These are phyloP conservation scores for Danio aesculapii DNA, from an alignment of 2,797 vertebrate genomes.

Conservation along the genomic window DNA sequence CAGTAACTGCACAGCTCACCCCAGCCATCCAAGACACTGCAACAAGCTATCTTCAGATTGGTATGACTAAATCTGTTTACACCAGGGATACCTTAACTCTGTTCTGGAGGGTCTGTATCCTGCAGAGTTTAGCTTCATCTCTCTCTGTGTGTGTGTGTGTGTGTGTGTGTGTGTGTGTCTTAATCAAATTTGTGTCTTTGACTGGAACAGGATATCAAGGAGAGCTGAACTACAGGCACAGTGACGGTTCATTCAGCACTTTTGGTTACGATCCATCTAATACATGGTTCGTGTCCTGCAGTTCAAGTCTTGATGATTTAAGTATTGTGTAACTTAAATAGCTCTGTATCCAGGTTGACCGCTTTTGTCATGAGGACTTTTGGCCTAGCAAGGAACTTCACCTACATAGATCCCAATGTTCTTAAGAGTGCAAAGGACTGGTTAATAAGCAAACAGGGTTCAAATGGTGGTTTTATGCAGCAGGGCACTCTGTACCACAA, in stretches of 20 bases:
- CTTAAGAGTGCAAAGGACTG: conserved; percentile 73
- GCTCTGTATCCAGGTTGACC: conserved; percentile 78
- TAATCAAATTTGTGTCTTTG: too few relatives aligned
- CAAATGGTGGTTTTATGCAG: conserved; percentile 78
- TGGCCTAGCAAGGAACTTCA: conserved; percentile 74
- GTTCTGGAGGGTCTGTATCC: too few relatives aligned
- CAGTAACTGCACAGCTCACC: too few relatives aligned
- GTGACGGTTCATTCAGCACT: conserved; percentile 78
- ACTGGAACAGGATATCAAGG: conserved; percentile 80
- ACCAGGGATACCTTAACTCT: too few relatives aligned
- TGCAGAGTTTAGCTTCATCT: too few relatives aligned
- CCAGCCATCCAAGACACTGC: conserved; percentile 67
- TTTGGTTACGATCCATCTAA: conserved; percentile 78
- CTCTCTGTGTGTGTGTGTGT: too few relatives aligned
- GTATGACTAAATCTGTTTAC: conserved; percentile 75
- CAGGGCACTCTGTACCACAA: conserved; percentile 81
- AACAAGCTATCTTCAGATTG: conserved; percentile 70
- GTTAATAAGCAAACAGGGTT: conserved; percentile 72
- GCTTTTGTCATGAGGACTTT: conserved; percentile 86
- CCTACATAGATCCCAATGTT: conserved; percentile 78
- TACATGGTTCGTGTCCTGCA: conserved; percentile 76
- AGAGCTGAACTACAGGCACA: conserved; percentile 79
- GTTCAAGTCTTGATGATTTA: not conserved
- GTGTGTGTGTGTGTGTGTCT: too few relatives aligned
- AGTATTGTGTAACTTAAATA: too few relatives aligned